Conservation (phyloP, 1,140 invertebrate species). For the Lepeophtheirus salmonis region DNA sequence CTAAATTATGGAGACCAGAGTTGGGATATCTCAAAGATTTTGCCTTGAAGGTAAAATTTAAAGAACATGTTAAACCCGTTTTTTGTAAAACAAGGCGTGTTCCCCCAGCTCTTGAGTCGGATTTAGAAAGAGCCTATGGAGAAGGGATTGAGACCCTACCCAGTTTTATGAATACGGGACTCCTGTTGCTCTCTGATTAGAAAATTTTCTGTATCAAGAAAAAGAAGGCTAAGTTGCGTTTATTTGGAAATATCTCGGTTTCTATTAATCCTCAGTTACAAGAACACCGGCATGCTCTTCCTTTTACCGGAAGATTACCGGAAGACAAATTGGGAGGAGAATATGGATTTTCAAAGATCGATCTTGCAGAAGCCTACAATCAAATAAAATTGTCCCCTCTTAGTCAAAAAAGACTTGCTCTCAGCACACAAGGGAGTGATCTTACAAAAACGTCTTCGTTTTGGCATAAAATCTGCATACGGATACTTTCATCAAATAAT, state of each 20-base stretch:
- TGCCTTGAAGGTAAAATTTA: no score
- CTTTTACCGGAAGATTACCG: neutral
- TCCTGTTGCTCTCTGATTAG: no score
- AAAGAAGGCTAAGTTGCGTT: no score
- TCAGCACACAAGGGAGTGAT: conserved; percentile 26
- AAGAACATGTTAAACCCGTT: no score
- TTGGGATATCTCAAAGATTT: no score
- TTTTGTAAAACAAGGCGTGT: no score
- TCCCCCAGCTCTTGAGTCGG: no score
- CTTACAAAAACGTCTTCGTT: conserved; percentile 23
- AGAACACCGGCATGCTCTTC: neutral
- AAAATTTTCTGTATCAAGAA: no score
- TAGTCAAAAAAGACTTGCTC: conserved; percentile 20
- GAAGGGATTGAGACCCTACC: no score
- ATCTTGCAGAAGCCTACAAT: conserved; percentile 23
- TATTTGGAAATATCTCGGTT: neutral
- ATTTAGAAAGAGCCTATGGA: no score
- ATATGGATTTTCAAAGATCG: conserved; percentile 23
- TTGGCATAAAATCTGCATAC: conserved; percentile 22
- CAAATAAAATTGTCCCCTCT: conserved; percentile 23
- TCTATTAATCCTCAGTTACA: neutral
- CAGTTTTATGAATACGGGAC: no score
- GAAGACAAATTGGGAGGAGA: neutral
- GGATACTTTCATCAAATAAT: conserved; percentile 20
- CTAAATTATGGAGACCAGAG: no score